phyloP scores from a whole-genome alignment of 2,888 invertebrate genomes.

The Dermolepida albohirtum region DNA sequence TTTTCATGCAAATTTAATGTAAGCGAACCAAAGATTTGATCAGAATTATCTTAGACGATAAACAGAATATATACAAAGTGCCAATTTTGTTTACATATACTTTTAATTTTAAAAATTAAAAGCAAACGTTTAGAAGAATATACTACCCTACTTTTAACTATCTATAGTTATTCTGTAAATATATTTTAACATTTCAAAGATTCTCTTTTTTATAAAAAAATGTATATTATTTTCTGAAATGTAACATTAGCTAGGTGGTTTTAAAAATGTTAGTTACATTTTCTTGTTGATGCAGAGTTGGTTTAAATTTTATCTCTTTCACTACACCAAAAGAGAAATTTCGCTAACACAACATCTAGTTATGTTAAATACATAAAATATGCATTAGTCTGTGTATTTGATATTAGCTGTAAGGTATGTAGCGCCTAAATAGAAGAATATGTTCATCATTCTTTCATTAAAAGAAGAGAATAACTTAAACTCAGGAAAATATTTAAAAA shows the following conservation, averaged over 20 bases:
- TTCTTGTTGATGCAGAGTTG: too few relatives aligned
- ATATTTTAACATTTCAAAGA: too few relatives aligned
- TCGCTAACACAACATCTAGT: too few relatives aligned
- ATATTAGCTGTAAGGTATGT: constrained; percentile 36
- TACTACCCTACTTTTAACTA: not conserved
- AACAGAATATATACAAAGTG: constrained; percentile 10
- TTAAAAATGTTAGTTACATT: too few relatives aligned
- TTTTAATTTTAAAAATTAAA: not conserved
- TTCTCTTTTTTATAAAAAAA: too few relatives aligned
- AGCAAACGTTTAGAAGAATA: not conserved
- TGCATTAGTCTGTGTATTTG: not conserved
- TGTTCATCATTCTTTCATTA: constrained; percentile 19
- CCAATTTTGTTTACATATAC: constrained; percentile 20
- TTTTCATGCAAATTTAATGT: not conserved
- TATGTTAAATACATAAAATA: too few relatives aligned
- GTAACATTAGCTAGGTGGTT: too few relatives aligned
- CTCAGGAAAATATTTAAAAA: too few relatives aligned
- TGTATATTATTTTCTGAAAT: too few relatives aligned
- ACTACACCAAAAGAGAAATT: too few relatives aligned
- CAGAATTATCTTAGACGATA: constrained; percentile 1
- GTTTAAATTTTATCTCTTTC: too few relatives aligned
- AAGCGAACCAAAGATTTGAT: constrained; percentile 21
- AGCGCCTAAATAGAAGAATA: constrained; percentile 36
- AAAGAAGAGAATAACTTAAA: not conserved
- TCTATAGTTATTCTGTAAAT: not conserved